A percentile compares a stretch with the other conserved stretches of the same genome.
phyloP scores from a whole-genome alignment of 2,888 invertebrate species.

The Lagria hirta region DNA sequence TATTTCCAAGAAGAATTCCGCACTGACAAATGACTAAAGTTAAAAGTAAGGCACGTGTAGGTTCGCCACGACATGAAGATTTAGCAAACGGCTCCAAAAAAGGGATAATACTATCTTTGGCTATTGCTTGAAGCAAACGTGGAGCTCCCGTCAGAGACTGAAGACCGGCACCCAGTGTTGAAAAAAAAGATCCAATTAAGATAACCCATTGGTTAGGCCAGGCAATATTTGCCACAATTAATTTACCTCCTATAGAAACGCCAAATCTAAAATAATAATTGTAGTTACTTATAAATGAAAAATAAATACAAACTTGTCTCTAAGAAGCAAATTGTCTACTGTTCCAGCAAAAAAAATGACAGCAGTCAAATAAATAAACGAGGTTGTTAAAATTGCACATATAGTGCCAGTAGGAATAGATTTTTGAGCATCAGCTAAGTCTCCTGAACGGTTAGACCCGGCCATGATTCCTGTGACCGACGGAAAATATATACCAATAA shows the following conservation, averaged over 20 bases:
- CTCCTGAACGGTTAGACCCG: conserved; percentile 98
- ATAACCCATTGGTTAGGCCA: conserved; percentile 99
- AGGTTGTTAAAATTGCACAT: conserved; percentile 93
- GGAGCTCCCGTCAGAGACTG: conserved; percentile 96
- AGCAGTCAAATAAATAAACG: conserved; percentile 87
- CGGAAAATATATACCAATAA: conserved; percentile 99
- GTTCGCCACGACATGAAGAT: conserved; percentile 93
- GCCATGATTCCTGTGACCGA: conserved; percentile 99
- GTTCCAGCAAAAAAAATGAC: conserved; percentile 93
- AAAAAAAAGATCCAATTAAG: conserved; percentile 95
- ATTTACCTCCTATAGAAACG: conserved; percentile 90
- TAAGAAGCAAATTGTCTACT: conserved; percentile 88
- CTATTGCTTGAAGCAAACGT: conserved; percentile 90
- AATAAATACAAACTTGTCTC: conserved; percentile 81
- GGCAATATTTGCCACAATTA: conserved; percentile 95
- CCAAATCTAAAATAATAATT: conserved; percentile 75
- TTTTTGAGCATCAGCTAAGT: conserved; percentile 96
- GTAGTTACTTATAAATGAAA: conserved; percentile 4
- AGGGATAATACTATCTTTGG: conserved; percentile 96
- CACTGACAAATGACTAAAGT: conserved; percentile 86
- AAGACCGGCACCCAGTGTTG: conserved; percentile 96
- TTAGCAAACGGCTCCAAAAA: conserved; percentile 90
- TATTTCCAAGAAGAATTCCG: conserved; percentile 92
- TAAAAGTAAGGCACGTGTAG: conserved; percentile 87
- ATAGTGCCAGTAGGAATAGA: conserved; percentile 98